Evolutionary conservation across 2,113 vertebrate genomes (phyloP).

Genomic region (Mirounga angustirostris): DNA sequence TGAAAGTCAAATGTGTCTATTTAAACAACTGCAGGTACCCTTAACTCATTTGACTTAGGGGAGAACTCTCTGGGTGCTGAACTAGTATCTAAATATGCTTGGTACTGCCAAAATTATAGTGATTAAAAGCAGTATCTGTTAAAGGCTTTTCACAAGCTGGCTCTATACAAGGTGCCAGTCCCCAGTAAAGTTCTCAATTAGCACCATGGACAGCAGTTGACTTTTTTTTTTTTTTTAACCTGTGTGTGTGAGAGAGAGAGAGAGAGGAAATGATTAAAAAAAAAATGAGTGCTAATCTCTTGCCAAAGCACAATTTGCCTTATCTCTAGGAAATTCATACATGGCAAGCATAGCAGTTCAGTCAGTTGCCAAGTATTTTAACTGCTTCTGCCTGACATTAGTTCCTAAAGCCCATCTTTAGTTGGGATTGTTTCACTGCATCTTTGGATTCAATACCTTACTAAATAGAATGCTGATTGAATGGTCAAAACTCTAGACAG

Average conservation of each 20-base stretch:
- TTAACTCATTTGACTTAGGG: neutral
- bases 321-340: slow-evolving; percentile 36
- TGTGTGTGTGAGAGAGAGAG: neutral
- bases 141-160: neutral
- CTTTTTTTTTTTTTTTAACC: neutral
- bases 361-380: slow-evolving; percentile 49
- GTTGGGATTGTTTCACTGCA: neutral
- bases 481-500: neutral
- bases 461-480: slow-evolving; percentile 59
- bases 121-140: neutral
- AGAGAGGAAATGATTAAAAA: neutral
- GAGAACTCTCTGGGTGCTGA: neutral
- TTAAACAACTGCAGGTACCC: neutral
- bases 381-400: slow-evolving; percentile 47
- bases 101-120: neutral
- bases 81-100: neutral
- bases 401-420: neutral
- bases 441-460: slow-evolving; percentile 40
- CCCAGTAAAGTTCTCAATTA: neutral
- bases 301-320: neutral
- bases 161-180: neutral
- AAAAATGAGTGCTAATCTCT: neutral
- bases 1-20: neutral
- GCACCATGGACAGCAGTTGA: neutral
- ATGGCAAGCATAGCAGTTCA: neutral